phyloP scores from a whole-genome alignment of 2,113 vertebrate genomes.

The Ariopsis seemanni region DNA sequence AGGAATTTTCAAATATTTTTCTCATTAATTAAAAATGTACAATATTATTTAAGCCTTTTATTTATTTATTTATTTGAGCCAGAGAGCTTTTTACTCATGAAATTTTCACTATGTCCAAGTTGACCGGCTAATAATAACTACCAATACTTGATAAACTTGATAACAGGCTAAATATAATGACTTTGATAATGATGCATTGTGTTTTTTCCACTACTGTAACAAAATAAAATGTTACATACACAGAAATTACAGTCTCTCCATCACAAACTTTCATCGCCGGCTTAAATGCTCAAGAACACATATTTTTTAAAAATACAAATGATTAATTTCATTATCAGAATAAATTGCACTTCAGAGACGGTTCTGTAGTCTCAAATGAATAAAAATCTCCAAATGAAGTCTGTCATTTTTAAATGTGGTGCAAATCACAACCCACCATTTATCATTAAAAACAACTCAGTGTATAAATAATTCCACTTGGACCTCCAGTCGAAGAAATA shows the following conservation, averaged over 20 bases:
- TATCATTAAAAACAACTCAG: neutral
- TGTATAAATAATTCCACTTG: neutral
- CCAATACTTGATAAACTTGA: neutral
- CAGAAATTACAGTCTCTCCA: neutral
- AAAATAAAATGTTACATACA: neutral
- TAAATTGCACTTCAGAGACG: neutral
- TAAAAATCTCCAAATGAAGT: neutral
- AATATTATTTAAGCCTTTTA: too few species aligned
- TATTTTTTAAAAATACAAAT: neutral
- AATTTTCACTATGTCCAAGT: neutral
- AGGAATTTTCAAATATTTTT: neutral
- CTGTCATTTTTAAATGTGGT: neutral
- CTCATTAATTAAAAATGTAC: neutral
- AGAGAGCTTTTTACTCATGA: neutral
- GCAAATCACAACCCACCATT: neutral
- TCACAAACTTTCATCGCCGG: neutral
- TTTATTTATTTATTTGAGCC: neutral
- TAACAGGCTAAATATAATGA: neutral
- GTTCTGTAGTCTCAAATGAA: neutral
- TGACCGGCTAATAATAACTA: neutral
- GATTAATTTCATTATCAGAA: neutral
- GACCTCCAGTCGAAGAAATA: neutral
- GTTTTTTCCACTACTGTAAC: neutral
- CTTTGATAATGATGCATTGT: neutral
- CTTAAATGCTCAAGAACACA: neutral